These are phyloP conservation scores for Holothuria leucospilota DNA, from an alignment of 53 echinoderm and acorn worm genomes.

Conservation along the genomic window DNA sequence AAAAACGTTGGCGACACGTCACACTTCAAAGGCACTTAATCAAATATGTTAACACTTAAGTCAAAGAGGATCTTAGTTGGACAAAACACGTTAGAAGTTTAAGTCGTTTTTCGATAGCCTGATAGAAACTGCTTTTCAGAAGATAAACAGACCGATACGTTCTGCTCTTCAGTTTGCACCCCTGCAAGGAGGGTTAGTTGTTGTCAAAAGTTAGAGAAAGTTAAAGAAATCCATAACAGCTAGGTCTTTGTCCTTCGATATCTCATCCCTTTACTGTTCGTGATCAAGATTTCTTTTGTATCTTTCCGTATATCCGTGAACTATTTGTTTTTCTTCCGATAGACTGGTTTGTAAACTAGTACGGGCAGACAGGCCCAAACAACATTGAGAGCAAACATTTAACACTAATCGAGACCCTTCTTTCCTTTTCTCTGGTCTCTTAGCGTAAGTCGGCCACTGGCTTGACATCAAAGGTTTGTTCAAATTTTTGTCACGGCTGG, in stretches of 20 bases:
- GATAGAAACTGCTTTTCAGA: not conserved
- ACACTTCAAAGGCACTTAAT: not conserved
- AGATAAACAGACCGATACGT: not conserved
- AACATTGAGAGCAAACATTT: not conserved
- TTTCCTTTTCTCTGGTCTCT: not conserved
- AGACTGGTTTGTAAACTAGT: constrained; percentile 2
- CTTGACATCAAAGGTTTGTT: constrained; percentile 7
- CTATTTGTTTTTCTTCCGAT: not conserved
- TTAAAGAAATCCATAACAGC: constrained; percentile 3
- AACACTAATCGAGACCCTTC: not conserved
- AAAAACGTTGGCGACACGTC: not conserved
- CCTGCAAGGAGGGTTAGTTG: not conserved
- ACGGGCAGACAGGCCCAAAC: not conserved
- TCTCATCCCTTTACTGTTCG: not conserved
- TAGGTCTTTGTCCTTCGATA: not conserved
- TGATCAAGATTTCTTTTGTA: constrained; percentile 15
- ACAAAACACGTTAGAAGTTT: constrained; percentile 9
- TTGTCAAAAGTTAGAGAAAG: constrained; percentile 10
- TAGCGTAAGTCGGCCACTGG: not conserved
- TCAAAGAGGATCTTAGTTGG: constrained; percentile 12
- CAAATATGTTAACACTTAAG: constrained; percentile 30
- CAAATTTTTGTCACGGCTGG: not conserved
- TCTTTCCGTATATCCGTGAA: constrained; percentile 15
- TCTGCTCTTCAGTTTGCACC: not conserved
- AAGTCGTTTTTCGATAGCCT: constrained; percentile 1